Evolutionary conservation across 1,140 invertebrate genomes (phyloP).

Genomic region (Heliothis subflexa): DNA sequence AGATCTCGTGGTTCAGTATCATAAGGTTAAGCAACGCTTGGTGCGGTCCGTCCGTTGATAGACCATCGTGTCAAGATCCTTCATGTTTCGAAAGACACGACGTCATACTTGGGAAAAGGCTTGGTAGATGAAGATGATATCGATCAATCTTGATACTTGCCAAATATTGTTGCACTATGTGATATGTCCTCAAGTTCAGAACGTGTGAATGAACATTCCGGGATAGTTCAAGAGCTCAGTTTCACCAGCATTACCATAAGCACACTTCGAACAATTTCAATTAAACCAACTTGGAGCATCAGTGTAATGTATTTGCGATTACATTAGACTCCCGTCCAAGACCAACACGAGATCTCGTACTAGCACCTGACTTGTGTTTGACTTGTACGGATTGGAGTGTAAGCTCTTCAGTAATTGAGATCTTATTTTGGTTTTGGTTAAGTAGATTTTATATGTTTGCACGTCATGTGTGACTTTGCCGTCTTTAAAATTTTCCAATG

Average conservation of each 20-base stretch:
- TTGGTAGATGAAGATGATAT: no score
- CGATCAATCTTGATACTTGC: not conserved
- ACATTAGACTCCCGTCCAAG: slow-evolving; percentile 36
- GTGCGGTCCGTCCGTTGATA: no score
- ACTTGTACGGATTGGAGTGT: slow-evolving; percentile 7
- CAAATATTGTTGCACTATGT: no score
- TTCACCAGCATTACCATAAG: slow-evolving; percentile 33
- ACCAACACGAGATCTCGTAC: slow-evolving; percentile 27
- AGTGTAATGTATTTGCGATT: slow-evolving; percentile 36
- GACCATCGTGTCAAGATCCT: no score
- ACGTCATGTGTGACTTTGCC: not conserved
- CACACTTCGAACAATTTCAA: slow-evolving; percentile 40
- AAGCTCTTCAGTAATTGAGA: slow-evolving; percentile 32
- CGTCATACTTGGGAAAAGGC: no score
- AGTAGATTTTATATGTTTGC: not conserved
- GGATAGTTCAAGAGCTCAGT: slow-evolving; percentile 9
- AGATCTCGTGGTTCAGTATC: no score
- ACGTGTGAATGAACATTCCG: slow-evolving; percentile 14
- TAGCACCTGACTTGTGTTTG: slow-evolving; percentile 39
- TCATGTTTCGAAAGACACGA: no score
- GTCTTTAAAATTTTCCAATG: not conserved
- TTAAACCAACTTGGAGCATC: slow-evolving; percentile 33
- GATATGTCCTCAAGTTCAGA: no score
- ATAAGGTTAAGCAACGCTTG: no score
- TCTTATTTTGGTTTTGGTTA: slow-evolving; percentile 24